Base-by-base conservation (phyloP, 2,797 vertebrate genomes). In the Siniperca obscura region DNA sequence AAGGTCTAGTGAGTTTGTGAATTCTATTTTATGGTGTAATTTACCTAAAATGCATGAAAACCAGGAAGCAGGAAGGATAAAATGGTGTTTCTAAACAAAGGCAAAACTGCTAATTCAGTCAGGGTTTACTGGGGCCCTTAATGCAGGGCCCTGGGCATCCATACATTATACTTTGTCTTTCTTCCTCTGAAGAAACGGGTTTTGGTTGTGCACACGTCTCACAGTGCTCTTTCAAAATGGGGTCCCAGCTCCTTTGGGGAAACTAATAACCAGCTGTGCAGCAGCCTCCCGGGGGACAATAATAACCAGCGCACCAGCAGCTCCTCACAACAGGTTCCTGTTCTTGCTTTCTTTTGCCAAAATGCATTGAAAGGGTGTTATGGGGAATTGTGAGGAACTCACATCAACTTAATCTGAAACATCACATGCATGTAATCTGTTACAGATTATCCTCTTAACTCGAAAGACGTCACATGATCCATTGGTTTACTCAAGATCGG, bases 121-220 rank as follows among this genome's bases (percentile, higher is more conserved):
- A 57, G 73, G 80, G 57, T 85, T 84, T 80, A 76, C 48, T 40
- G 44, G 44, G 75, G 68, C 50, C 73, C 79, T 80, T 74, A 55
- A 40, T 75, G 44, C 30, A 59, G 68, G 80, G 61, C 74, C 78
- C 75, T 77, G 70, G 73, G 84, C 76, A 78, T 71, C 85, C 86
- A 88, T 84, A 81, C 62, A 83, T 82, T 78, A 88, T 76, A 90
- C 79, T 64, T 52, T 52, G 57, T 69, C 72, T 81, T 50, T 81
- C 46, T 66, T 56, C 70, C 94, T 95, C 78, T 67, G 78, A 92
- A 91, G 95, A 93, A 73, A 42, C 3, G 71, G 77, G 89, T 68
- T 90, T 72, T 82, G 83, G 67, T 81, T 84, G 82, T 91, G 77
- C 79, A 79, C 83, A 86, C 77, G 68, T 66, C 73, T 84, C 85